Percentiles rank a stretch among this genome's conserved stretches.
These are phyloP conservation scores for Danionella cerebrum DNA, from an alignment of 2,113 vertebrate species.

Conservation along the genomic window DNA sequence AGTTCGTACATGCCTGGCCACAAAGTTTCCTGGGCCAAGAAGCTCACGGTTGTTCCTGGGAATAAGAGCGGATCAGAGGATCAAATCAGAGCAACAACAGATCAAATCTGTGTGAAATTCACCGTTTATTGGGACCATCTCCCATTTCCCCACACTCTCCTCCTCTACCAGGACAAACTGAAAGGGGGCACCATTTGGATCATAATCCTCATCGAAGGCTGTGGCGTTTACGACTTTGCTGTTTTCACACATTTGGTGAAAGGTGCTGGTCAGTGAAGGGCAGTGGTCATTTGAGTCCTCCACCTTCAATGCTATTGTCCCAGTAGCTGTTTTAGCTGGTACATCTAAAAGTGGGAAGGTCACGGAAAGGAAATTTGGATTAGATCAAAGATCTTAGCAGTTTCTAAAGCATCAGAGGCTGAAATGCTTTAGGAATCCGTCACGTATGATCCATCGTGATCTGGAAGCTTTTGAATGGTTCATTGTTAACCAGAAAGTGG, in stretches of 20 bases:
- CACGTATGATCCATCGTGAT: too few relatives aligned
- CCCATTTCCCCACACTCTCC: slow-evolving; percentile 46
- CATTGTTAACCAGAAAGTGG: background rate
- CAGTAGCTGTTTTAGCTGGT: slow-evolving; percentile 74
- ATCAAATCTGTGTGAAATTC: background rate
- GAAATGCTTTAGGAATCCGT: too few relatives aligned
- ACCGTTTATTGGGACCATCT: slow-evolving; percentile 35
- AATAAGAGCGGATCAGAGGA: background rate
- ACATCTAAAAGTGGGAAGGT: slow-evolving; percentile 57
- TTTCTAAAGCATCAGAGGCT: too few relatives aligned
- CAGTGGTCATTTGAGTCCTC: slow-evolving; percentile 72
- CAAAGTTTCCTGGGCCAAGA: slow-evolving; percentile 23
- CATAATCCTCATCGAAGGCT: slow-evolving; percentile 45
- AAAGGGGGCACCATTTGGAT: slow-evolving; percentile 69
- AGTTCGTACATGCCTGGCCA: slow-evolving; percentile 55
- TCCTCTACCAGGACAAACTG: slow-evolving; percentile 67
- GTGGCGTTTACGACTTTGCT: slow-evolving; percentile 61
- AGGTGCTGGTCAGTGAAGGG: slow-evolving; percentile 62
- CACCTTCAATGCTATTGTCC: slow-evolving; percentile 74
- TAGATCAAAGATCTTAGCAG: background rate
- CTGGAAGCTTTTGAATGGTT: background rate
- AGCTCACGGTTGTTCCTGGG: slow-evolving; percentile 31
- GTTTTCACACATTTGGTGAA: slow-evolving; percentile 60
- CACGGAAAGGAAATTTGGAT: background rate
- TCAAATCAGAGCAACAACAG: background rate